Percentiles rank a stretch among this genome's conserved stretches.
These are phyloP conservation scores for Megatriorchis doriae DNA, from an alignment of 2,113 vertebrate genomes.

Conservation along the genomic window DNA sequence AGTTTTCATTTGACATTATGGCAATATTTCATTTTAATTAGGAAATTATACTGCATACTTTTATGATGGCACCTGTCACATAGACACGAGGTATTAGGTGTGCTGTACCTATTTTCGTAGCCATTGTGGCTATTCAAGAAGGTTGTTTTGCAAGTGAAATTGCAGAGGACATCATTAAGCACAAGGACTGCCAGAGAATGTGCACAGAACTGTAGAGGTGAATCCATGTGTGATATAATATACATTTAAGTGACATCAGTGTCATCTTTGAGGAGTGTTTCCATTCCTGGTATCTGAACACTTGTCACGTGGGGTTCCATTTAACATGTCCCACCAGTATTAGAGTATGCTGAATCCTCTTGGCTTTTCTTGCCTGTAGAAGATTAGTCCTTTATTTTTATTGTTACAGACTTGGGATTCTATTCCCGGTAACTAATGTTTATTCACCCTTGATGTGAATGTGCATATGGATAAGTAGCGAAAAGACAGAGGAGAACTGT, in stretches of 20 bases:
- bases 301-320: neutral
- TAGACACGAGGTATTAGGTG: neutral
- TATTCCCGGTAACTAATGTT: rapidly evolving
- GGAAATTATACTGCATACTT: neutral
- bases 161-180: neutral
- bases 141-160: neutral
- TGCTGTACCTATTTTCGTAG: neutral
- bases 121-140: neutral
- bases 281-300: neutral
- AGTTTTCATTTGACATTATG: neutral
- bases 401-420: neutral
- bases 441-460: neutral
- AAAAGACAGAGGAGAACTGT: neutral
- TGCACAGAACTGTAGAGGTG: neutral
- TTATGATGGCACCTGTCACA: neutral
- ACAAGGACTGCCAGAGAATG: neutral
- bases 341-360: neutral
- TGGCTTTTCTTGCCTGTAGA: neutral
- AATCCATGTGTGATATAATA: neutral
- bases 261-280: neutral
- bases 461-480: neutral
- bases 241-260: neutral
- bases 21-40: neutral
- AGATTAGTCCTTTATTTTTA: neutral
- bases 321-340: neutral